phyloP scores from a whole-genome alignment of 2,888 invertebrate species.

The Ectemnius continuus region DNA sequence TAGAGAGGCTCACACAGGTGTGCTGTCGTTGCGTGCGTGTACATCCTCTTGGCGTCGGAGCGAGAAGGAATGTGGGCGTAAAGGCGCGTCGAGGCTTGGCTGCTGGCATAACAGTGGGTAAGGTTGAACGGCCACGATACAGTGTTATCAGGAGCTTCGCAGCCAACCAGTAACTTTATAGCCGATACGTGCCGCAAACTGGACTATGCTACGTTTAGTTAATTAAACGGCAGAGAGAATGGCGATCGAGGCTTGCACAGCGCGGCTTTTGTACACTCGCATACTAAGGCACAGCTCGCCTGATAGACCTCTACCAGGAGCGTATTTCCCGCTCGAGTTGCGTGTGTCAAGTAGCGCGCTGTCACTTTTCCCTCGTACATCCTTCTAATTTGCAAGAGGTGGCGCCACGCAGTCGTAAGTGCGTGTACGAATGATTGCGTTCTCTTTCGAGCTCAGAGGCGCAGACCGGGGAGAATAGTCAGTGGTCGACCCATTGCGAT shows the following conservation, averaged over 20 bases:
- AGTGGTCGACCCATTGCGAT: no score
- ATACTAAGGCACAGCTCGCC: no score
- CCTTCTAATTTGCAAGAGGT: slow-evolving; percentile 55
- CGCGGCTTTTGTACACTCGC: background rate
- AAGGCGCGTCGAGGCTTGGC: slow-evolving; percentile 64
- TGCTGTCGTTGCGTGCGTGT: slow-evolving; percentile 10
- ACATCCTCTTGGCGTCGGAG: slow-evolving; percentile 38
- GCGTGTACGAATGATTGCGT: background rate
- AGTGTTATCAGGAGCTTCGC: slow-evolving; percentile 68
- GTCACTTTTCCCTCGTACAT: slow-evolving; percentile 30
- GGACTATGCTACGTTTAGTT: slow-evolving; percentile 67
- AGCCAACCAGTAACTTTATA: slow-evolving; percentile 68
- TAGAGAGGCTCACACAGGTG: background rate
- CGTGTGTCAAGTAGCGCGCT: slow-evolving; percentile 13
- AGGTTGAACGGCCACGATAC: slow-evolving; percentile 55
- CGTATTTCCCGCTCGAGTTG: no score
- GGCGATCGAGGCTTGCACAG: background rate
- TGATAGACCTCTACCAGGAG: no score
- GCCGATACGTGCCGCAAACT: slow-evolving; percentile 70
- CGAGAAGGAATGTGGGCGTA: slow-evolving; percentile 63
- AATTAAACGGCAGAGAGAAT: slow-evolving; percentile 63
- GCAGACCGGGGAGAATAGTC: background rate
- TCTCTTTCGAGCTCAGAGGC: background rate
- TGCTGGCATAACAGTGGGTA: slow-evolving; percentile 61
- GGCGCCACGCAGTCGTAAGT: slow-evolving; percentile 53